These are phyloP conservation scores for Catharus fuscescens DNA, from an alignment of 2,113 vertebrate species.

Conservation along the genomic window DNA sequence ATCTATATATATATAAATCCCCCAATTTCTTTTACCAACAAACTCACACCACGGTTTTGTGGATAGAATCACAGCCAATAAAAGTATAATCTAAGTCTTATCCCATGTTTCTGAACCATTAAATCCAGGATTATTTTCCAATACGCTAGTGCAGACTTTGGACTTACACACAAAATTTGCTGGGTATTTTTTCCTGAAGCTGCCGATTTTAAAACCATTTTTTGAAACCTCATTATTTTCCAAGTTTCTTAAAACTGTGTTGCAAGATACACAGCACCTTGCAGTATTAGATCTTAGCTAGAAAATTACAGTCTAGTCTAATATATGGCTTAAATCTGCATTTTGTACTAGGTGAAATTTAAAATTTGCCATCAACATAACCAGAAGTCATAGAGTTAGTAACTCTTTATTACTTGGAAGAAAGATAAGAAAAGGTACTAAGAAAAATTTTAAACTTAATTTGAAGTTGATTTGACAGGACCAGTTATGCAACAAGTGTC, in stretches of 20 bases:
- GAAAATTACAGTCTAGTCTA: not conserved
- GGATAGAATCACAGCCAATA: not conserved
- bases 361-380: not conserved
- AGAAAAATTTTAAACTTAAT: not conserved
- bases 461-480: not conserved
- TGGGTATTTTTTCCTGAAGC: not conserved
- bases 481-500: not conserved
- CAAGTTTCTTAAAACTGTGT: not conserved
- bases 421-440: not conserved
- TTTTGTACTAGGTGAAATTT: not conserved
- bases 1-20: not conserved
- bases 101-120: not conserved
- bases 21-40: not conserved
- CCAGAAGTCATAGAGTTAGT: not conserved
- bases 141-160: not conserved
- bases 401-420: not conserved
- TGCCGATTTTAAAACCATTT: not conserved
- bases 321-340: not conserved
- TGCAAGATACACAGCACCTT: not conserved
- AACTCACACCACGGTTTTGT: not conserved
- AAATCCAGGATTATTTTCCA: not conserved
- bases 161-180: not conserved
- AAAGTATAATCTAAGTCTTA: not conserved
- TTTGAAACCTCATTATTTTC: not conserved
- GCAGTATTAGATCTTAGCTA: not conserved